Percentiles rank a stretch among this genome's conserved stretches.
Conservation (phyloP, 1,140 invertebrate genomes). For the Temnothorax longispinosus region DNA sequence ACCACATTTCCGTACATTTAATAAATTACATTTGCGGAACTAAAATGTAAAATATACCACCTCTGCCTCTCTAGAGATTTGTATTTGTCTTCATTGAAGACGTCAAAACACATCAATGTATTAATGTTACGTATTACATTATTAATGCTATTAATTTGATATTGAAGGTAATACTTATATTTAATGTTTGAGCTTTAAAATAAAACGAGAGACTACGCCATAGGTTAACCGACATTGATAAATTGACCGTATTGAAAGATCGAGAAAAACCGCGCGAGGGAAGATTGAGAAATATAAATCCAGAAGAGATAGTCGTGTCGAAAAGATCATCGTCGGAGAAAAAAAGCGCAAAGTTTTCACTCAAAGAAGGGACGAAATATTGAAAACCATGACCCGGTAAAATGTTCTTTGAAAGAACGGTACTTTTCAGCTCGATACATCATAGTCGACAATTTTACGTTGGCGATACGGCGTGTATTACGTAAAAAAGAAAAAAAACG, state of each 20-base stretch:
- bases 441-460: constrained; percentile 17
- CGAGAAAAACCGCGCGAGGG: neutral
- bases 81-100: neutral
- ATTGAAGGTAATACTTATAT: neutral
- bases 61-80: neutral
- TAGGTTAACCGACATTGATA: constrained; percentile 9
- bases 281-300: neutral
- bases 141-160: neutral
- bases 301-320: constrained; percentile 2
- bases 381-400: neutral
- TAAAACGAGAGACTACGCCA: neutral
- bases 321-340: neutral
- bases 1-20: neutral
- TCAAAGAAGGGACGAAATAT: neutral
- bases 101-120: neutral
- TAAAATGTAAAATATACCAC: neutral
- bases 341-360: constrained; percentile 19
- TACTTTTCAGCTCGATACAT: neutral
- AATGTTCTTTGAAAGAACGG: neutral
- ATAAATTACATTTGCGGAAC: constrained; percentile 9
- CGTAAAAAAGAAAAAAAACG: constrained; percentile 15
- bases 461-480: constrained; percentile 5
- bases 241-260: neutral
- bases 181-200: neutral
- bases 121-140: neutral